Evolutionary conservation across 1,140 invertebrate genomes (phyloP).

Genomic region (Leptoteleia sp.): DNA sequence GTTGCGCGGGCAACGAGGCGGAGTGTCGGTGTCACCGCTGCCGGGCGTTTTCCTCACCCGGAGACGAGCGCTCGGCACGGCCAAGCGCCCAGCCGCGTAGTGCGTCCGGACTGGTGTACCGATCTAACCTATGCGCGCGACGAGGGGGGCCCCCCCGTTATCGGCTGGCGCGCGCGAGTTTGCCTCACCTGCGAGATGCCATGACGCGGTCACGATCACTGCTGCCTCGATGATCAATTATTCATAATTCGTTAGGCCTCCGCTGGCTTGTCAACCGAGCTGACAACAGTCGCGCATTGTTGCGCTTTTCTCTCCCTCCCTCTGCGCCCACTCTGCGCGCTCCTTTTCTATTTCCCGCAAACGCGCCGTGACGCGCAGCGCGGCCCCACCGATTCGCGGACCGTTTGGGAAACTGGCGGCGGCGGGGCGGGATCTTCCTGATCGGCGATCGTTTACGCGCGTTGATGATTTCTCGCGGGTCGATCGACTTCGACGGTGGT

Average conservation of each 20-base stretch:
- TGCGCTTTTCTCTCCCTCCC: conserved; percentile 13
- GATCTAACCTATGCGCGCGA: conserved; percentile 66
- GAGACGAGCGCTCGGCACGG: too few relatives aligned
- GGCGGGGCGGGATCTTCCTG: too few relatives aligned
- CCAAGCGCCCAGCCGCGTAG: neutral
- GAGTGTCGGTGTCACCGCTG: too few relatives aligned
- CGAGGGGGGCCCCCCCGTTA: conserved; percentile 47
- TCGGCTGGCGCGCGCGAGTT: conserved; percentile 20
- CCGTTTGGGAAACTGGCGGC: too few relatives aligned
- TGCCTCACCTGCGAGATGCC: conserved; percentile 80
- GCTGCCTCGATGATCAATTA: conserved; percentile 73
- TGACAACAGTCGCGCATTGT: conserved; percentile 52
- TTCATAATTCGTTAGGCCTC: conserved; percentile 65
- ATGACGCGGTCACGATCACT: conserved; percentile 75
- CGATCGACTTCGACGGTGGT: too few relatives aligned
- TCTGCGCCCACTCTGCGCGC: neutral
- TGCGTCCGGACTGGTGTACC: conserved; percentile 14
- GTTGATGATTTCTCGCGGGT: too few relatives aligned
- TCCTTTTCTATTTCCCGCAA: too few relatives aligned
- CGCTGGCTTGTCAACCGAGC: conserved; percentile 37
- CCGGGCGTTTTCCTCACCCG: too few relatives aligned
- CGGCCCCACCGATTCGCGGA: too few relatives aligned
- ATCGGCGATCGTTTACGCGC: too few relatives aligned
- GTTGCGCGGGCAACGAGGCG: too few relatives aligned
- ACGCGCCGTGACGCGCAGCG: conserved; percentile 7